A percentile compares a stretch with the other conserved stretches of the same genome.
These are phyloP conservation scores for Sesia apiformis DNA, from an alignment of 2,888 invertebrate species.

Conservation along the genomic window DNA sequence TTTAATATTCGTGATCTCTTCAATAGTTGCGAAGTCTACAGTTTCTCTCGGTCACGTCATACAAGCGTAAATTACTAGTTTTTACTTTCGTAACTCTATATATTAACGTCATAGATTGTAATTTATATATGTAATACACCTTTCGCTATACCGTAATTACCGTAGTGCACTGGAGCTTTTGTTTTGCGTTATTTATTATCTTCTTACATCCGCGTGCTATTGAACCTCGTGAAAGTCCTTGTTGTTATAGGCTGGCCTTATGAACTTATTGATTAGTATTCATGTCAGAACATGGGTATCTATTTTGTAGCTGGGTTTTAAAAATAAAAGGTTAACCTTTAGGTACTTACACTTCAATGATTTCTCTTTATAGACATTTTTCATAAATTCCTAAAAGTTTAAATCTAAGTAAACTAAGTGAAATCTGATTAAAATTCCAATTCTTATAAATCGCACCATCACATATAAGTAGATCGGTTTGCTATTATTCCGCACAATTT, in stretches of 20 bases:
- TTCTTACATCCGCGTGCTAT: constrained; percentile 40
- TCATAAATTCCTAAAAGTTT: too few species aligned
- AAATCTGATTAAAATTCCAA: too few species aligned
- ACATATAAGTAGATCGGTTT: too few species aligned
- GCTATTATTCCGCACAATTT: constrained; percentile 16
- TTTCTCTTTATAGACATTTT: too few species aligned
- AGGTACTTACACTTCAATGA: too few species aligned
- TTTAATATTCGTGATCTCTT: too few species aligned
- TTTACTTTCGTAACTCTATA: constrained; percentile 54
- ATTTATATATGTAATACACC: constrained; percentile 51
- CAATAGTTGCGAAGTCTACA: too few species aligned
- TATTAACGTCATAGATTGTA: constrained; percentile 58
- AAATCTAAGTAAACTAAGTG: too few species aligned
- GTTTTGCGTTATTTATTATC: constrained; percentile 41
- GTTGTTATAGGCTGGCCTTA: constrained; percentile 30
- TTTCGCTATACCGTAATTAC: constrained; percentile 57
- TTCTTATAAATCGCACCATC: too few species aligned
- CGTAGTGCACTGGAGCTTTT: constrained; percentile 44
- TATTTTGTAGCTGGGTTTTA: too few species aligned
- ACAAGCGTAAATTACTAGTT: constrained; percentile 38
- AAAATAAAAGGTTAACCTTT: too few species aligned
- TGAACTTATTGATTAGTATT: constrained; percentile 31
- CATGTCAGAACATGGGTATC: too few species aligned
- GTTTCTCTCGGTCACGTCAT: constrained; percentile 40
- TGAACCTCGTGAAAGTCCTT: constrained; percentile 52